Conservation (phyloP, 2,113 vertebrate species). For the Pungitius pungitius region DNA sequence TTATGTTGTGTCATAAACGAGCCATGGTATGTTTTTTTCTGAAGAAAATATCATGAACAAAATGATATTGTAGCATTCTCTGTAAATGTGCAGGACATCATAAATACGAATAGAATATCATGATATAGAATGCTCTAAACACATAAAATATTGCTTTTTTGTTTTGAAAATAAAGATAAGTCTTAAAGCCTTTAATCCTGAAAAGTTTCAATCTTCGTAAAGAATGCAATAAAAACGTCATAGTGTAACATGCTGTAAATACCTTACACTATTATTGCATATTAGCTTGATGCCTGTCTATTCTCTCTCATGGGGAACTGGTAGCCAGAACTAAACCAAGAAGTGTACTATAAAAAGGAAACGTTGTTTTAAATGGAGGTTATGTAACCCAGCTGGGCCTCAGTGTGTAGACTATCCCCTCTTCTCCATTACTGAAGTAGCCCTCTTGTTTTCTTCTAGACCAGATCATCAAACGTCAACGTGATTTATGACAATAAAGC, state of each 20-base stretch:
- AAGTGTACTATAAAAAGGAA: neutral
- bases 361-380: neutral
- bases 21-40: too few relatives aligned
- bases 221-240: neutral
- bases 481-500: constrained; percentile 39
- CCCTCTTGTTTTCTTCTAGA: constrained; percentile 29
- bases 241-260: neutral
- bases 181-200: neutral
- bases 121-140: too few relatives aligned
- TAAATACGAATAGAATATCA: too few relatives aligned
- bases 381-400: neutral
- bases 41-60: too few relatives aligned
- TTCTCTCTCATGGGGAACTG: neutral
- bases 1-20: too few relatives aligned
- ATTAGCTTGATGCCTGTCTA: neutral
- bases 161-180: constrained; percentile 37
- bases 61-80: too few relatives aligned
- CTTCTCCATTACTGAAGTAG: neutral
- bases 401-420: neutral
- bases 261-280: too few relatives aligned
- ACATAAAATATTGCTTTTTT: neutral
- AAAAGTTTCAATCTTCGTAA: neutral
- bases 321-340: neutral
- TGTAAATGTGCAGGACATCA: too few relatives aligned
- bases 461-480: constrained; percentile 19